Evolutionary conservation across 2,888 invertebrate genomes (phyloP).

Genomic region (Drosophila phalerata): DNA sequence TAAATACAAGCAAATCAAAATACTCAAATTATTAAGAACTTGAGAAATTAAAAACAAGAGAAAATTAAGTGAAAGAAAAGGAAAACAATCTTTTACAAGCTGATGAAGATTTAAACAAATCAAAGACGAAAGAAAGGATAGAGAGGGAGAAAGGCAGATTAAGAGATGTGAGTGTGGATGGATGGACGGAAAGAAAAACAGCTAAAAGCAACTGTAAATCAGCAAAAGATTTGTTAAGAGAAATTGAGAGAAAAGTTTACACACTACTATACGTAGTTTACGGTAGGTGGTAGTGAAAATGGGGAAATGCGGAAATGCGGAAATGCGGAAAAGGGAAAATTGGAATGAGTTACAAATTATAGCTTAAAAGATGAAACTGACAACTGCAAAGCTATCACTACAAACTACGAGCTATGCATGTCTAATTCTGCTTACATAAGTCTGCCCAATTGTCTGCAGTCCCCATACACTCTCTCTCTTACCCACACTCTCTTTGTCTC

Average conservation of each 20-base stretch:
- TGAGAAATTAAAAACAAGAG: background rate
- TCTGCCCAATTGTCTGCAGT: conserved; percentile 23
- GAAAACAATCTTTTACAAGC: conserved; percentile 1
- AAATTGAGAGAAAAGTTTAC: conserved; percentile 46
- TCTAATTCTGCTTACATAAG: conserved; percentile 52
- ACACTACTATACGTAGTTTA: conserved; percentile 24
- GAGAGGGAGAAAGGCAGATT: background rate
- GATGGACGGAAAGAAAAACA: conserved; percentile 10
- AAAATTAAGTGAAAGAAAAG: conserved; percentile 3
- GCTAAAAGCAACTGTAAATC: conserved; percentile 37
- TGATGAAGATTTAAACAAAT: conserved; percentile 4
- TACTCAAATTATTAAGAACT: background rate
- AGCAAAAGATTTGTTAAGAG: conserved; percentile 40
- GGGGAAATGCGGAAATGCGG: background rate
- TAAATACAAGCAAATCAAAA: background rate
- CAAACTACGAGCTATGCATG: conserved; percentile 48
- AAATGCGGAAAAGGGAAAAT: background rate
- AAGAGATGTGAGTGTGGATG: background rate
- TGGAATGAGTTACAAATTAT: conserved; percentile 25
- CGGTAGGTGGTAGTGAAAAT: background rate
- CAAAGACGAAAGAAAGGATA: background rate
- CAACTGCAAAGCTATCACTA: conserved; percentile 45
- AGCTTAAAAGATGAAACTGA: conserved; percentile 39
- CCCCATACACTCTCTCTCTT: too few relatives aligned
- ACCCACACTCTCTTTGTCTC: too few relatives aligned